These are phyloP conservation scores for Anthoptus insignis DNA, from an alignment of 2,888 invertebrate species.

Conservation along the genomic window DNA sequence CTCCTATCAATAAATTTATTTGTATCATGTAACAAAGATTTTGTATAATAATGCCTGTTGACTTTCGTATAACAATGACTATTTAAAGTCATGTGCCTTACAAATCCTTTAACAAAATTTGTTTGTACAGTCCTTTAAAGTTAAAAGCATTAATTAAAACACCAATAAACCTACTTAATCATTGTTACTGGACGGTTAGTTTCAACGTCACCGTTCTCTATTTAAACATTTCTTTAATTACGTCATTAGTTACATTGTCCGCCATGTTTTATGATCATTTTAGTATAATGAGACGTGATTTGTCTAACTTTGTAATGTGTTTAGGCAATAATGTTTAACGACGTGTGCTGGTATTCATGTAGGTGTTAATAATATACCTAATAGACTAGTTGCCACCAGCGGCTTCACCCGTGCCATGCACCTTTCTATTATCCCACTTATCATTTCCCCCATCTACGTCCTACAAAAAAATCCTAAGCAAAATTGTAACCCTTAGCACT, in stretches of 20 bases:
- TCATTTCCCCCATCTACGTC: too few species aligned
- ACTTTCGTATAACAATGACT: too few species aligned
- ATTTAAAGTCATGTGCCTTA: too few species aligned
- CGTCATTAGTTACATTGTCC: conserved; percentile 27
- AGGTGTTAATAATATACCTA: neutral
- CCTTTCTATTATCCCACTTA: too few species aligned
- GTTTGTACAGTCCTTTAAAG: conserved; percentile 53
- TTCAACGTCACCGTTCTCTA: conserved; percentile 52
- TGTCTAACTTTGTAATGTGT: neutral
- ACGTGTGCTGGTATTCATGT: neutral
- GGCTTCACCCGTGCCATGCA: too few species aligned
- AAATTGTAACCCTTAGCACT: too few species aligned
- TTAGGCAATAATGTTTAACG: neutral
- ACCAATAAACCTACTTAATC: conserved; percentile 61
- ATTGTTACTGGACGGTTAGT: conserved; percentile 53
- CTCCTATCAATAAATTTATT: too few species aligned
- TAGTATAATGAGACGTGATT: conserved; percentile 11
- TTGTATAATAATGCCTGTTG: too few species aligned
- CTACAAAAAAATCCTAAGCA: too few species aligned
- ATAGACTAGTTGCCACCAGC: too few species aligned
- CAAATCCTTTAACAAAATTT: too few species aligned
- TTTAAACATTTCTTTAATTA: conserved; percentile 49
- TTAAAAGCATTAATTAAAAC: conserved; percentile 65
- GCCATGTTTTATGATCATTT: conserved; percentile 15
- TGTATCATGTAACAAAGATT: too few species aligned